These are phyloP conservation scores for Phymanthus crucifer DNA, from an alignment of 92 coral and sea anemone genomes.

Conservation along the genomic window DNA sequence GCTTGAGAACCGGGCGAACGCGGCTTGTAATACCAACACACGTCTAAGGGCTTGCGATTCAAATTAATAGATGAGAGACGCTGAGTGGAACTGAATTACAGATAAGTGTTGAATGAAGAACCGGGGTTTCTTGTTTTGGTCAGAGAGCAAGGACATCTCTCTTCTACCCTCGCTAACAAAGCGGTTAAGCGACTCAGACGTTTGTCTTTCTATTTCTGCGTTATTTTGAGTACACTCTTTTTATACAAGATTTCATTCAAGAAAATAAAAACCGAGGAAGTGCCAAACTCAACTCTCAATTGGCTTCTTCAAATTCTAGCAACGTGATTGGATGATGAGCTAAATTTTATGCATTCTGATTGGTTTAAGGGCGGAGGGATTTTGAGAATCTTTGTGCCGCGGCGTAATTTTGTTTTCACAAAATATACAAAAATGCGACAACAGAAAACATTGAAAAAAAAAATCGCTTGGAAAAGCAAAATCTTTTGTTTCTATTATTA, in stretches of 20 bases:
- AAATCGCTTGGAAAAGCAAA: no score
- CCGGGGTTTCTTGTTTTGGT: neutral
- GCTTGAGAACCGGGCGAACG: neutral
- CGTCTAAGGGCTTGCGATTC: neutral
- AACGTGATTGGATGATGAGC: neutral
- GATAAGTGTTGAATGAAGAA: neutral
- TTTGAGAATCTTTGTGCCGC: neutral
- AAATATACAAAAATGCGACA: no score
- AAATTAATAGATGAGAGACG: neutral
- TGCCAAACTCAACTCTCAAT: neutral
- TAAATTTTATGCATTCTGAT: neutral
- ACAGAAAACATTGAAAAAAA: no score
- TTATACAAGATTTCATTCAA: neutral
- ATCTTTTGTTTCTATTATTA: no score
- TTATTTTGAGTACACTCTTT: no score
- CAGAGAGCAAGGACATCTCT: no score
- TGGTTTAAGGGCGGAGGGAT: neutral
- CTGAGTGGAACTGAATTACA: neutral
- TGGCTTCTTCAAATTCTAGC: neutral
- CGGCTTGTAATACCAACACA: neutral
- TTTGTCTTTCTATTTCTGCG: no score
- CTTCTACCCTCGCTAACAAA: no score
- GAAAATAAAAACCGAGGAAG: neutral
- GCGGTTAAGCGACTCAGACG: no score
- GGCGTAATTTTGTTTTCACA: neutral